Evolutionary conservation across 2,888 invertebrate species (phyloP).

Genomic region (Elmis aenea): DNA sequence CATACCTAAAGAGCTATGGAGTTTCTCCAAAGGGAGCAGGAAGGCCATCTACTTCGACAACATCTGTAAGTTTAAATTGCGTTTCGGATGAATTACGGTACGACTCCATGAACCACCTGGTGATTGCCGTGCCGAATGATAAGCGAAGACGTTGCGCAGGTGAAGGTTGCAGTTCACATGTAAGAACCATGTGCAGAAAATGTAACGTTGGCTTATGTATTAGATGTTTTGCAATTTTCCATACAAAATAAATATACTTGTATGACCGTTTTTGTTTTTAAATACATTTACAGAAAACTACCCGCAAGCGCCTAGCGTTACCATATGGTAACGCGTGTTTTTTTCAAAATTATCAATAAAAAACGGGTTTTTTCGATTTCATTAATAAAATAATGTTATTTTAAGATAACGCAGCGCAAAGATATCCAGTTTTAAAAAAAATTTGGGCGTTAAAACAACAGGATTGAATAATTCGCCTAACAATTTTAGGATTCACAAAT

Average conservation of each 20-base stretch:
- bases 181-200: conserved; percentile 23
- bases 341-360: too few species aligned
- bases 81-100: conserved; percentile 19
- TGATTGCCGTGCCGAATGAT: conserved; percentile 9
- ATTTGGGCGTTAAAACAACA: too few species aligned
- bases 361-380: too few species aligned
- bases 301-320: conserved; percentile 1
- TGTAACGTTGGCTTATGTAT: conserved; percentile 22
- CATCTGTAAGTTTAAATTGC: conserved; percentile 13
- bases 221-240: conserved; percentile 14
- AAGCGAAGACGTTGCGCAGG: conserved; percentile 23
- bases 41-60: conserved; percentile 11
- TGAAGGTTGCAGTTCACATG: conserved; percentile 17
- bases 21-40: conserved; percentile 12
- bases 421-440: too few species aligned
- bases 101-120: too few species aligned
- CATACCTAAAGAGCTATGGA: conserved; percentile 10
- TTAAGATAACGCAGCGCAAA: too few species aligned
- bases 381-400: too few species aligned
- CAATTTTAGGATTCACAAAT: too few species aligned
- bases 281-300: background rate
- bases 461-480: too few species aligned
- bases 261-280: background rate
- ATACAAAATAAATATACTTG: conserved; percentile 6
- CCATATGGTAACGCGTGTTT: conserved; percentile 1